Evolutionary conservation across 1,140 invertebrate species (phyloP), one percentile per base, ranked within the genome.

Genomic region (Diabrotica virgifera): DNA sequence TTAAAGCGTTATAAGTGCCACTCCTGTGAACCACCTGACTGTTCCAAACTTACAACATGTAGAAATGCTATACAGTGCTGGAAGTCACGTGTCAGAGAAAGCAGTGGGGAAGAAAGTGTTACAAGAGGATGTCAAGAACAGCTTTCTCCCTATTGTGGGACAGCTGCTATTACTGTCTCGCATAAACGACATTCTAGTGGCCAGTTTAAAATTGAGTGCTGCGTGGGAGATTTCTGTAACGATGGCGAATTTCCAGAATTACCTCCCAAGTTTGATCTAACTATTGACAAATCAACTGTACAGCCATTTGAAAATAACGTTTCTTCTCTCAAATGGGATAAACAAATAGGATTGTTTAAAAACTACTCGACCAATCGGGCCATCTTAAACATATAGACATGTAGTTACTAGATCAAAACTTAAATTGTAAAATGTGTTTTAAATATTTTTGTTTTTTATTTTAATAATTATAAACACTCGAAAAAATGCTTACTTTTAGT

Each of bases 181-280:
- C 80, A 80, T 36, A 89, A 89, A 72, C 82, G 85, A 10, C 84
- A 88, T 62, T 80, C 83, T 9, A 81, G 79, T 0, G 84, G 82
- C 9, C 85, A 87, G 67, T 86, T 87, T 68, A 85, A 87, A 67
- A 84, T 93, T 2, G 85, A 87, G 9, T 95, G 93, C 77, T 95
- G 93, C 73, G 79, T 82, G 10, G 85, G 86, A 0, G 87, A 94
- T 77, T 85, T 87, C 75, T 95, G 93, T 76, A 95, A 95, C 71
- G 85, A 83, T 68, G 92, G 91, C 0, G 83, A 83, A 11, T 94
- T 92, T 80, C 93, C 92, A 0, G 78, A 82, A 62, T 76, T 90
- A 56, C 82, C 85, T 12, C 65, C 67, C n/a, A 24, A 69, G 6
- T 73, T 63, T 65, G 62, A 56, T n/a, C n/a, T n/a, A n/a, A n/a